A percentile compares a stretch with the other conserved stretches of the same genome.
These are phyloP conservation scores for Timema podura DNA, from an alignment of 2,888 invertebrate species.

Conservation along the genomic window DNA sequence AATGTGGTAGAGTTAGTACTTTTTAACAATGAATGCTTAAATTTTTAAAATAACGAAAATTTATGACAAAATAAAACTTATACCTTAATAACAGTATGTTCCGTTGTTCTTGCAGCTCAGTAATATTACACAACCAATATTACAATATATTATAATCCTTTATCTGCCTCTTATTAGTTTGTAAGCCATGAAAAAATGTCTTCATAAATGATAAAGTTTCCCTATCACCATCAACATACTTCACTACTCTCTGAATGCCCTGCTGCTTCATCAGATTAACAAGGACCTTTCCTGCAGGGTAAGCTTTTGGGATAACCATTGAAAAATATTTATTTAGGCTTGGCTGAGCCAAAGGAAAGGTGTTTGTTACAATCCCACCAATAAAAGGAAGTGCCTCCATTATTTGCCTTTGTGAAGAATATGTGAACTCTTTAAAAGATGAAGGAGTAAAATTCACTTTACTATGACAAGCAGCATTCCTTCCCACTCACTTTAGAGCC, in stretches of 20 bases:
- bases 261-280: slow-evolving; percentile 6
- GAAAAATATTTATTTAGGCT: not conserved
- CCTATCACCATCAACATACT: not conserved
- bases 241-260: slow-evolving; percentile 2
- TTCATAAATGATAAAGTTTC: slow-evolving; percentile 7
- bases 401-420: not conserved
- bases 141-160: too few species aligned
- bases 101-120: not conserved
- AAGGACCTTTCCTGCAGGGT: not conserved
- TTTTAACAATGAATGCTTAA: too few species aligned
- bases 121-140: not conserved
- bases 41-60: too few species aligned
- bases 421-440: not conserved
- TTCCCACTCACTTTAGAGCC: slow-evolving; percentile 10
- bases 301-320: slow-evolving; percentile 8
- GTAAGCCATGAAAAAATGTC: slow-evolving; percentile 10
- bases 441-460: slow-evolving; percentile 1
- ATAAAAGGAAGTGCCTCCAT: slow-evolving; percentile 8
- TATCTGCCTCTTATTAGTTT: not conserved
- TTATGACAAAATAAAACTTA: too few species aligned
- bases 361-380: slow-evolving; percentile 1
- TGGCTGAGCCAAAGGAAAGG: slow-evolving; percentile 9
- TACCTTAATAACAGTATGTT: not conserved
- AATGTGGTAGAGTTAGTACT: too few species aligned
- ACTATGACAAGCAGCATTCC: not conserved